Percentiles rank a stretch among this genome's conserved stretches.
Conservation (phyloP, 1,140 invertebrate species). For the Drosophila azteca region DNA sequence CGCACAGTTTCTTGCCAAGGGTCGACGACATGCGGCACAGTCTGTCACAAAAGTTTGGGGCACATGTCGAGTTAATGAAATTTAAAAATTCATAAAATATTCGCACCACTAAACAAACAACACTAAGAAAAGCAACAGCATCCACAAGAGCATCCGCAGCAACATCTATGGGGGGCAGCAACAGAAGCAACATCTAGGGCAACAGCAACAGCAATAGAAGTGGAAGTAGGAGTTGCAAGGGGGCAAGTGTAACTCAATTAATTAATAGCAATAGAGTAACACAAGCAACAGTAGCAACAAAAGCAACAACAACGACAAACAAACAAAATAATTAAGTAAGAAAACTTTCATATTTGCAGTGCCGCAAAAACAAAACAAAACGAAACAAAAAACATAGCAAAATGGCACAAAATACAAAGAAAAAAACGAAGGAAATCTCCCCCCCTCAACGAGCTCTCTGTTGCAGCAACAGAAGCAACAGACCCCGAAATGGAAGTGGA, state of each 20-base stretch:
- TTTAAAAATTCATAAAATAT: slow-evolving; percentile 82
- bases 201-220: slow-evolving; percentile 1
- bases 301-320: slow-evolving; percentile 51
- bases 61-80: slow-evolving; percentile 78
- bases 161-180: slow-evolving; percentile 15
- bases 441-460: slow-evolving; percentile 19
- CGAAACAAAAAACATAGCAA: slow-evolving; percentile 29
- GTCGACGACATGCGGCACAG: slow-evolving; percentile 57
- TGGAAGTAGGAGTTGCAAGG: slow-evolving; percentile 29
- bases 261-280: slow-evolving; percentile 77
- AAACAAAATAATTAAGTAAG: slow-evolving; percentile 82
- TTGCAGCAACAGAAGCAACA: slow-evolving; percentile 19
- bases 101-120: slow-evolving; percentile 72
- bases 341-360: slow-evolving; percentile 80
- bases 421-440: not conserved
- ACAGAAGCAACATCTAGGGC: not conserved
- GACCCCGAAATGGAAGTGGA: slow-evolving; percentile 24
- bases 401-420: slow-evolving; percentile 47
- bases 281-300: slow-evolving; percentile 26
- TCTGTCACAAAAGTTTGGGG: slow-evolving; percentile 45
- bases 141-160: slow-evolving; percentile 1
- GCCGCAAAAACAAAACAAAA: slow-evolving; percentile 62
- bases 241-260: slow-evolving; percentile 79
- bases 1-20: slow-evolving; percentile 11
- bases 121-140: slow-evolving; percentile 25